Percentiles rank a stretch among this genome's conserved stretches.
Conservation (phyloP, 2,113 vertebrate genomes). For the human (Homo sapiens) region GRCh38 chr6:150573501-150574000, state of each 20-base stretch:
- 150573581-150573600: background rate
- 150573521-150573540: background rate
- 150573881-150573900: background rate
- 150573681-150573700: background rate
- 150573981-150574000: background rate
- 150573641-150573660: background rate
- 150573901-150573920: background rate
- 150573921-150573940: background rate
- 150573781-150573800: background rate
- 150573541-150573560: background rate
- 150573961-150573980: background rate
- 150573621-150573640: background rate
- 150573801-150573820: background rate
- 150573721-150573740: background rate
- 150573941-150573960: rapidly evolving
- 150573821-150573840: background rate
- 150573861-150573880: background rate
- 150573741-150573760: background rate
- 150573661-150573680: background rate
- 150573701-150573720: background rate
- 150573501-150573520: rapidly evolving
- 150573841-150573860: background rate
- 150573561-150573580: rapidly evolving
- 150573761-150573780: no score
- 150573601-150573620: rapidly evolving